Base-by-base conservation (phyloP, 2,888 invertebrate species). In the Chymomyza procnemis region DNA sequence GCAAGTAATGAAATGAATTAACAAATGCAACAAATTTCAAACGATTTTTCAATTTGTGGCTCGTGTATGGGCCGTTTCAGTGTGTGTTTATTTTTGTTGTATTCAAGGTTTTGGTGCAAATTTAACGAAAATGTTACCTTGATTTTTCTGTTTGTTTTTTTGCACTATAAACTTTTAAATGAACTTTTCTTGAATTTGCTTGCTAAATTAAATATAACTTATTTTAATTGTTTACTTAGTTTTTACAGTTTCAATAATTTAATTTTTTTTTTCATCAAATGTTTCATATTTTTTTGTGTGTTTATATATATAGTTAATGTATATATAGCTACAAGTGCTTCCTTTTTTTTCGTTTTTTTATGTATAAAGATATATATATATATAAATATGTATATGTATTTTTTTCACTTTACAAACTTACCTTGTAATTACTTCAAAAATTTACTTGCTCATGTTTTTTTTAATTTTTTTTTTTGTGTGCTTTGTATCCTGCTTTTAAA, bases 141-240 rank as follows among this genome's bases (percentile, higher is more conserved):
- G 1, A 48, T n/a, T 59, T 18, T 41, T 62, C 19, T 26, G 14
- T 62, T 34, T 62, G 58, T 62, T 41, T 26, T 19, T 62, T 34
- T 62, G 58, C 57, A 57, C 30, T 59, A 34, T 18, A 64, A 30
- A 30, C 48, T 66, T 47, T 69, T 34, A 66, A 80, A 77, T 78
- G 46, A 87, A 82, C 54, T 61, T 66, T 52, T 52, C 73, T 70
- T 67, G 71, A 66, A 83, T 83, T 85, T 81, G 86, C 86, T 56
- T 18, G 30, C 56, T 56, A 56, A 81, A 88, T 85, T 83, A 83
- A 48, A 83, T 83, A 87, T 81, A 81, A 81, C 81, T 81, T 88
- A 88, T 79, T 88, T 83, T 86, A 88, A 79, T 86, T 88, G 67
- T 85, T 84, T 83, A 80, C 85, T 81, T 88, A 81, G 70, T 79